Evolutionary conservation across 2,888 invertebrate species (phyloP).

Genomic region (Pandemis heparana): DNA sequence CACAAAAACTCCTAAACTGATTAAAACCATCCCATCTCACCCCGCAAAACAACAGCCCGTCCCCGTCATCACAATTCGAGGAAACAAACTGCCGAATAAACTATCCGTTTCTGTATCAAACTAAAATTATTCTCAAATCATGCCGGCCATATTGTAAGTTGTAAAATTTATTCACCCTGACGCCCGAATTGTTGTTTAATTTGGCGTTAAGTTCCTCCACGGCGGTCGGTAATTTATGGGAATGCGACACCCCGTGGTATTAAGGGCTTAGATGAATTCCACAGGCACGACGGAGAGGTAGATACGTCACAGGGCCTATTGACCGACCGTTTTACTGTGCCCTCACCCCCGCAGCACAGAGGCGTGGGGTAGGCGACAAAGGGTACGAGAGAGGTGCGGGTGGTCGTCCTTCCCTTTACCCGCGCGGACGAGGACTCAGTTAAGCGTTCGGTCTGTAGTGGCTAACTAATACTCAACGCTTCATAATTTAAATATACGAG

Average conservation of each 20-base stretch:
- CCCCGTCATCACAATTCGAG: slow-evolving; percentile 18
- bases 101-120: slow-evolving; percentile 45
- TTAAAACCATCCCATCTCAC: slow-evolving; percentile 2
- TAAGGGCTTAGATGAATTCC: slow-evolving; percentile 47
- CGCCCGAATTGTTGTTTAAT: slow-evolving; percentile 76
- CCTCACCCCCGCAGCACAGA: too few relatives aligned
- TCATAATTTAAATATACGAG: too few relatives aligned
- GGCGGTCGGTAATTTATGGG: slow-evolving; percentile 60
- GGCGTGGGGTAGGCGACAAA: too few relatives aligned
- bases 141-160: slow-evolving; percentile 61
- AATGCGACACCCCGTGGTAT: slow-evolving; percentile 50
- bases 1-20: not conserved
- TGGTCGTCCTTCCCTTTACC: too few relatives aligned
- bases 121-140: slow-evolving; percentile 61
- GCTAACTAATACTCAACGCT: too few relatives aligned
- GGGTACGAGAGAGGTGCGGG: too few relatives aligned
- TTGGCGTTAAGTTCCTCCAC: slow-evolving; percentile 71
- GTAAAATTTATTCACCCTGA: slow-evolving; percentile 74
- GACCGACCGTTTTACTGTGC: too few relatives aligned
- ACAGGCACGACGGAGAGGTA: slow-evolving; percentile 19
- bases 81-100: slow-evolving; percentile 42
- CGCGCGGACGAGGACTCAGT: too few relatives aligned
- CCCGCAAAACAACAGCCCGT: slow-evolving; percentile 12
- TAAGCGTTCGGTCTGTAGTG: too few relatives aligned
- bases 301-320: not conserved